Percentiles rank a stretch among this genome's conserved stretches.
Evolutionary conservation across 2,888 invertebrate genomes (phyloP).

Genomic region (Erebia epiphron): DNA sequence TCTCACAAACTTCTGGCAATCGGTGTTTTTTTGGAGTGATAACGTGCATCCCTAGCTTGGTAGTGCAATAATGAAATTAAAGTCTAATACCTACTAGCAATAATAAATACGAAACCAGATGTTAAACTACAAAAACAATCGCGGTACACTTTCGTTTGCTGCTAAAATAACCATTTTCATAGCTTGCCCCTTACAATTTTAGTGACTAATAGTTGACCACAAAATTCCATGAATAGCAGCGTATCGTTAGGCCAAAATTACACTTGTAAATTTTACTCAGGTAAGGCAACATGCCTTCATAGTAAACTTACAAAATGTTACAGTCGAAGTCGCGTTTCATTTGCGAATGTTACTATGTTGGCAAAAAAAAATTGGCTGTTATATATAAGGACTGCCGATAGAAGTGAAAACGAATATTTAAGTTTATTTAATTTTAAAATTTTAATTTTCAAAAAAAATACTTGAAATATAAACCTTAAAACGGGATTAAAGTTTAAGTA

Average conservation of each 20-base stretch:
- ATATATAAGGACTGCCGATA: too few relatives aligned
- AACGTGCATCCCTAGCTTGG: neutral
- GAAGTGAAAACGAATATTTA: too few relatives aligned
- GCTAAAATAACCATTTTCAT: neutral
- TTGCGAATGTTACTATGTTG: too few relatives aligned
- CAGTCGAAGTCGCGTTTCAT: too few relatives aligned
- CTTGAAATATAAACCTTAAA: too few relatives aligned
- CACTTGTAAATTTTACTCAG: too few relatives aligned
- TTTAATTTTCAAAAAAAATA: too few relatives aligned
- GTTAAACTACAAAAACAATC: neutral
- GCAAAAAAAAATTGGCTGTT: too few relatives aligned
- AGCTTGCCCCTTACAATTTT: neutral
- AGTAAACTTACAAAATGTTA: too few relatives aligned
- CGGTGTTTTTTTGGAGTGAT: neutral
- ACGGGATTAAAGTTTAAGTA: too few relatives aligned
- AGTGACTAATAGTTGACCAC: neutral
- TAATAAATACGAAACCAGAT: neutral
- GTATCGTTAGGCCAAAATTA: neutral
- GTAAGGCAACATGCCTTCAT: too few relatives aligned
- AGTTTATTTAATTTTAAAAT: too few relatives aligned
- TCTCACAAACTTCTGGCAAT: conserved; percentile 7
- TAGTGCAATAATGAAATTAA: neutral
- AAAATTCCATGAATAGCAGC: neutral
- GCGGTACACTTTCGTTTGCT: neutral
- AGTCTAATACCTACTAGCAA: neutral